Conservation (phyloP, 2,888 invertebrate genomes). For the Melinaea marsaeus region DNA sequence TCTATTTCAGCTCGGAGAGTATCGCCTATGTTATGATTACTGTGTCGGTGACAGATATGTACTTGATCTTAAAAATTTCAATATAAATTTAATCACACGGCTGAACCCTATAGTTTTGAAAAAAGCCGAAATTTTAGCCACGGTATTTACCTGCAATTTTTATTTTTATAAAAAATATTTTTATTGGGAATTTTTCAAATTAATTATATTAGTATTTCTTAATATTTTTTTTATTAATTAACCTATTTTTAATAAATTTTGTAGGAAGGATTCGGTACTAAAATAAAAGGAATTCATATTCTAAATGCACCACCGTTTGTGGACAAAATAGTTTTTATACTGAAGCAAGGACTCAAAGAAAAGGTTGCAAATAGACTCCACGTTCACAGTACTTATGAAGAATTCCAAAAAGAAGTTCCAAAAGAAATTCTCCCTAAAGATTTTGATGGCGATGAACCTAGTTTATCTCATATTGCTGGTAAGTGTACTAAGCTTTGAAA, state of each 20-base stretch:
- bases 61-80: slow-evolving; percentile 56
- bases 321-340: slow-evolving; percentile 55
- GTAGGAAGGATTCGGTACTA: slow-evolving; percentile 65
- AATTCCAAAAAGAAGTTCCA: slow-evolving; percentile 59
- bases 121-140: slow-evolving; percentile 62
- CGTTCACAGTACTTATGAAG: slow-evolving; percentile 58
- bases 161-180: slow-evolving; percentile 5
- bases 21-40: slow-evolving; percentile 59
- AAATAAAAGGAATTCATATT: slow-evolving; percentile 69
- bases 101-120: slow-evolving; percentile 61
- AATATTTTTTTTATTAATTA: no score
- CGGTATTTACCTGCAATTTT: slow-evolving; percentile 45
- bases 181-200: neutral
- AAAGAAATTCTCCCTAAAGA: slow-evolving; percentile 64
- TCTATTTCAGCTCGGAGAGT: slow-evolving; percentile 62
- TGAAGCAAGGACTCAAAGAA: slow-evolving; percentile 62
- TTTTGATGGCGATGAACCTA: slow-evolving; percentile 56
- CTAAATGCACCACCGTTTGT: slow-evolving; percentile 63
- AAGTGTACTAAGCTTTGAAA: slow-evolving; percentile 23
- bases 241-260: neutral
- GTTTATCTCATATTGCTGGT: slow-evolving; percentile 53
- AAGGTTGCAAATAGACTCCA: slow-evolving; percentile 63
- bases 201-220: slow-evolving; percentile 26
- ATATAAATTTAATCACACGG: slow-evolving; percentile 50
- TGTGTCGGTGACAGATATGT: slow-evolving; percentile 55